Evolutionary conservation across 2,888 invertebrate species (phyloP).

Genomic region (Tiliacea citrago): DNA sequence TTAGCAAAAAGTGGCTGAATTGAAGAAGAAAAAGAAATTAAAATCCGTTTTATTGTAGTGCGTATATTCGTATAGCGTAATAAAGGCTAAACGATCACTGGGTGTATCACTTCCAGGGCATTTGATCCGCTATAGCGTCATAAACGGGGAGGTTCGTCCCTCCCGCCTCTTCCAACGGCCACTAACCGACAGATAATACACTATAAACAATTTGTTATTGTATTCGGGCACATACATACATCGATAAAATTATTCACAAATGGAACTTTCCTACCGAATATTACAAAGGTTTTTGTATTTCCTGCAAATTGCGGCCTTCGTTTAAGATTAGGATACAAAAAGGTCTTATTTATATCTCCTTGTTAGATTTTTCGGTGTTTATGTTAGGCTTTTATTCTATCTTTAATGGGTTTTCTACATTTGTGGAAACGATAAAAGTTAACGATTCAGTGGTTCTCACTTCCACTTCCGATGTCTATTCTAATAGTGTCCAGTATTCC

Average conservation of each 20-base stretch:
- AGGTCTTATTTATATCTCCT: slow-evolving; percentile 48
- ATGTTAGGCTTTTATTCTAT: slow-evolving; percentile 25
- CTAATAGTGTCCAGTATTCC: not conserved
- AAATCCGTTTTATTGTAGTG: slow-evolving; percentile 24
- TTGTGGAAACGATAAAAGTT: slow-evolving; percentile 27
- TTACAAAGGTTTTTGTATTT: slow-evolving; percentile 47
- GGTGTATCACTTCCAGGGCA: slow-evolving; percentile 83
- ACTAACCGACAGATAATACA: slow-evolving; percentile 70
- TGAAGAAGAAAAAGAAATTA: slow-evolving; percentile 31
- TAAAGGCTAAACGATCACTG: slow-evolving; percentile 79
- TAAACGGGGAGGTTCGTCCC: slow-evolving; percentile 74
- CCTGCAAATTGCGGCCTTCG: slow-evolving; percentile 50
- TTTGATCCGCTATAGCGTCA: slow-evolving; percentile 81
- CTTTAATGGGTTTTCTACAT: slow-evolving; percentile 43
- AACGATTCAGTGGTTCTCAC: slow-evolving; percentile 1
- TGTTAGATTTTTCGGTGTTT: slow-evolving; percentile 37
- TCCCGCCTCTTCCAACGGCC: slow-evolving; percentile 68
- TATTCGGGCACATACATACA: slow-evolving; percentile 50
- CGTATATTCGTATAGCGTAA: slow-evolving; percentile 60
- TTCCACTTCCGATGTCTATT: not conserved
- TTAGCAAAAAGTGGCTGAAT: not conserved
- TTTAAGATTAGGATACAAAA: slow-evolving; percentile 50
- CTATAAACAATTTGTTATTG: slow-evolving; percentile 72
- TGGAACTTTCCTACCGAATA: slow-evolving; percentile 40
- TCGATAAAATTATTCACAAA: slow-evolving; percentile 62